Evolutionary conservation across 2,113 vertebrate species (phyloP).

Genomic region (Callorhinus ursinus): DNA sequence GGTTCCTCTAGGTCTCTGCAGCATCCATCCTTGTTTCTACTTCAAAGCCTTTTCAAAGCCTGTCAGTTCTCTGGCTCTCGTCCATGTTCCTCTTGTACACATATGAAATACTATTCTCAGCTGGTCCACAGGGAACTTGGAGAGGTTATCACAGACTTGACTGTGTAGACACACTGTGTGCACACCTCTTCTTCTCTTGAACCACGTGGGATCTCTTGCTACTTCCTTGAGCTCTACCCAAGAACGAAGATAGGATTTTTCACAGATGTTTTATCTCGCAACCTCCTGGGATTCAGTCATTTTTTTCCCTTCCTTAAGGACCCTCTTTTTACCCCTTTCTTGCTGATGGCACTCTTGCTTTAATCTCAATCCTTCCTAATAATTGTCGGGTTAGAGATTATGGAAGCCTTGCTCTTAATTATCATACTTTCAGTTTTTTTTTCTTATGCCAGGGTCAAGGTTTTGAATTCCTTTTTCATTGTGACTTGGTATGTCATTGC

Average conservation of each 20-base stretch:
- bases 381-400: neutral
- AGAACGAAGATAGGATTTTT: neutral
- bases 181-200: neutral
- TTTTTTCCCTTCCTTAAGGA: neutral
- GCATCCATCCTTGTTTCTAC: neutral
- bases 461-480: neutral
- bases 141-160: neutral
- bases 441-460: neutral
- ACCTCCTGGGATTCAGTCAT: neutral
- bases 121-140: neutral
- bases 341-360: neutral
- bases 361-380: neutral
- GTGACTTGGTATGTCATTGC: neutral
- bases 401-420: neutral
- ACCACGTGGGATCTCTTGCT: neutral
- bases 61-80: neutral
- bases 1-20: neutral
- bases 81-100: neutral
- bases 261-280: neutral
- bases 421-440: neutral
- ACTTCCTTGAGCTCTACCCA: neutral
- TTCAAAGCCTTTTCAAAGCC: neutral
- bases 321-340: neutral
- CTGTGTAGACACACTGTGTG: neutral
- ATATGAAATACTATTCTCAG: neutral